Percentiles rank a stretch among this genome's conserved stretches.
phyloP scores from a whole-genome alignment of 2,113 vertebrate species.

The Taurulus bubalis region DNA sequence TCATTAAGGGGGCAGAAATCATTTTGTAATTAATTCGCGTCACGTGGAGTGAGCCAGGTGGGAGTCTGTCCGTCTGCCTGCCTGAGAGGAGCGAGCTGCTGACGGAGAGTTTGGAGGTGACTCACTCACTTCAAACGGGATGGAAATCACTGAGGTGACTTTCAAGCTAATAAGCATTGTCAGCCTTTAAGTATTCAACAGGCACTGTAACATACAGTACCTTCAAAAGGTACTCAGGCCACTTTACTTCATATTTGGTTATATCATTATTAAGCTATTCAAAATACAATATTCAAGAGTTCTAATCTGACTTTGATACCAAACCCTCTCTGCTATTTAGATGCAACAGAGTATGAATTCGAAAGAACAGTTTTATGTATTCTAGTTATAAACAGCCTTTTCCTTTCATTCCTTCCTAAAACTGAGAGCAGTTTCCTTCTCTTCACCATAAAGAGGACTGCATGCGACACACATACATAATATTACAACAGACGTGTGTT shows the following conservation, averaged over 20 bases:
- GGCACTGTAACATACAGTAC: slow-evolving; percentile 20
- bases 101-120: slow-evolving; percentile 66
- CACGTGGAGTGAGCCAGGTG: slow-evolving; percentile 70
- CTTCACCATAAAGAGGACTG: background rate
- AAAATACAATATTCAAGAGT: slow-evolving; percentile 30
- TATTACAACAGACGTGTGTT: background rate
- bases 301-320: slow-evolving; percentile 25
- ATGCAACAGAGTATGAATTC: background rate
- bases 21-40: slow-evolving; percentile 75
- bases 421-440: background rate
- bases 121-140: slow-evolving; percentile 57
- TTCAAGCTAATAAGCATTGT: slow-evolving; percentile 54
- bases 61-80: slow-evolving; percentile 57
- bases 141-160: slow-evolving; percentile 59
- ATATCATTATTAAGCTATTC: slow-evolving; percentile 17
- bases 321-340: background rate
- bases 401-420: background rate
- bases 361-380: slow-evolving; percentile 1
- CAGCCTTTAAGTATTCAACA: slow-evolving; percentile 48
- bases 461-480: background rate
- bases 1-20: slow-evolving; percentile 75
- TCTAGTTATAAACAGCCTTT: background rate
- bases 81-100: slow-evolving; percentile 48
- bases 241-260: slow-evolving; percentile 23
- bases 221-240: background rate